Percentiles rank a stretch among this genome's conserved stretches.
These are phyloP conservation scores for Drosophila quinaria DNA, from an alignment of 2,888 invertebrate genomes.

Conservation along the genomic window DNA sequence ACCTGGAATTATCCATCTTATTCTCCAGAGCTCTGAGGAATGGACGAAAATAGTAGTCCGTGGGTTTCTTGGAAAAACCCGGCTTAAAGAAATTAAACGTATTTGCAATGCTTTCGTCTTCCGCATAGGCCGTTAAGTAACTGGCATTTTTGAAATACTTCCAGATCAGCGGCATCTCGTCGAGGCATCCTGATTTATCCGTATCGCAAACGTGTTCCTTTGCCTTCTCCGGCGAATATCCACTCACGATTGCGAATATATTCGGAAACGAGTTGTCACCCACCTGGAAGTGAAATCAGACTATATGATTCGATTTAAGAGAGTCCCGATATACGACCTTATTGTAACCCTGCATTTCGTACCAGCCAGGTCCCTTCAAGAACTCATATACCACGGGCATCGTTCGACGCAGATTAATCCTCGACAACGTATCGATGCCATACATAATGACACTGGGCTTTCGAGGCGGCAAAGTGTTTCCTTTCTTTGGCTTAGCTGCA, in stretches of 20 bases:
- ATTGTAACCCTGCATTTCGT: conserved; percentile 90
- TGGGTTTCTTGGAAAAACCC: conserved; percentile 90
- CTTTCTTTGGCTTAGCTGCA: not conserved
- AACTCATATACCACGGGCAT: conserved; percentile 90
- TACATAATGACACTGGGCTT: conserved; percentile 89
- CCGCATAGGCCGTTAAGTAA: conserved; percentile 91
- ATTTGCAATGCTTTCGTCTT: conserved; percentile 88
- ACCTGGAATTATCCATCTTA: conserved; percentile 81
- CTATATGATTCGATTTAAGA: too few relatives aligned
- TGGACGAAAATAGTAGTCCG: conserved; percentile 92
- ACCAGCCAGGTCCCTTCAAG: conserved; percentile 89
- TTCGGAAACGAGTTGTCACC: conserved; percentile 96
- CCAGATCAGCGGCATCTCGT: conserved; percentile 91
- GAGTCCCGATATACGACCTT: conserved; percentile 84
- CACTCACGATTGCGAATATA: conserved; percentile 92
- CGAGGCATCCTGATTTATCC: conserved; percentile 87
- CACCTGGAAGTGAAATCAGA: conserved; percentile 85
- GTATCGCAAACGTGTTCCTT: conserved; percentile 86
- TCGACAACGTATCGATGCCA: conserved; percentile 93
- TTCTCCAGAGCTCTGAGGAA: conserved; percentile 89
- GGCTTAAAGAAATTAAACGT: conserved; percentile 89
- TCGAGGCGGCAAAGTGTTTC: conserved; percentile 1
- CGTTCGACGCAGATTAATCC: conserved; percentile 90
- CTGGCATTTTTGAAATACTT: conserved; percentile 89
- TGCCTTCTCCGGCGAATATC: conserved; percentile 87